Percentiles rank a stretch among this genome's conserved stretches.
Evolutionary conservation across 30 jellyfish, hydroid and myxozoan species (phyloP).

Genomic region (Rhopilema esculentum): DNA sequence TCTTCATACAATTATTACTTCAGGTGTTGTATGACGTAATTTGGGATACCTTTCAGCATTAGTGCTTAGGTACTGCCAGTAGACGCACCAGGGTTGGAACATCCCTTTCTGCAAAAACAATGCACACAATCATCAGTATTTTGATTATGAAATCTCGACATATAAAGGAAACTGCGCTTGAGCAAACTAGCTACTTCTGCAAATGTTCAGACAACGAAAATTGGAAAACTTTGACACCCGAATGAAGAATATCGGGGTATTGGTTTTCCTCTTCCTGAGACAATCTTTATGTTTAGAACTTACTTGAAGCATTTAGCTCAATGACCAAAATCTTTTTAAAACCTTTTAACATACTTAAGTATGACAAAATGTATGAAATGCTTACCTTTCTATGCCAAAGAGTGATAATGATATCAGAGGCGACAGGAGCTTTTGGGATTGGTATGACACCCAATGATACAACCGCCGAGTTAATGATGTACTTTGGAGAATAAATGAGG

Average conservation of each 20-base stretch:
- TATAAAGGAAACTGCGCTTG: not conserved
- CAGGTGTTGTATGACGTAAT: too few relatives aligned
- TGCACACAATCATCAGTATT: not conserved
- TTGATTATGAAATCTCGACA: not conserved
- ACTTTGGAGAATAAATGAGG: conserved; percentile 45
- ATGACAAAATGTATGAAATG: not conserved
- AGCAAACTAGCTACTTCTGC: not conserved
- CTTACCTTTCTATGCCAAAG: conserved; percentile 79
- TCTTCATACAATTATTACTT: not conserved
- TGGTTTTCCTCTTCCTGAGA: too few relatives aligned
- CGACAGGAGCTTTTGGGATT: conserved; percentile 73
- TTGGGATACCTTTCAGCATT: conserved; percentile 24
- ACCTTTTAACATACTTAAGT: too few relatives aligned
- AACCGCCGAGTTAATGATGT: conserved; percentile 80
- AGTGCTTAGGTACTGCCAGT: conserved; percentile 84
- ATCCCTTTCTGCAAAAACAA: conserved; percentile 40
- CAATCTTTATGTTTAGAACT: too few relatives aligned
- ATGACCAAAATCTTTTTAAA: too few relatives aligned
- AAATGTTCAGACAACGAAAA: not conserved
- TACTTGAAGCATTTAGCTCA: too few relatives aligned
- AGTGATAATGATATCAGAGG: conserved; percentile 83
- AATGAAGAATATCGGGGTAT: too few relatives aligned
- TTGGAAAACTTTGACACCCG: too few relatives aligned
- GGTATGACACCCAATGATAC: conserved; percentile 80
- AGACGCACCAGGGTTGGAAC: conserved; percentile 87